Percentiles rank a stretch among this genome's conserved stretches.
Conservation (phyloP, 2,888 invertebrate species). For the Caenorhabditis imperialis region DNA sequence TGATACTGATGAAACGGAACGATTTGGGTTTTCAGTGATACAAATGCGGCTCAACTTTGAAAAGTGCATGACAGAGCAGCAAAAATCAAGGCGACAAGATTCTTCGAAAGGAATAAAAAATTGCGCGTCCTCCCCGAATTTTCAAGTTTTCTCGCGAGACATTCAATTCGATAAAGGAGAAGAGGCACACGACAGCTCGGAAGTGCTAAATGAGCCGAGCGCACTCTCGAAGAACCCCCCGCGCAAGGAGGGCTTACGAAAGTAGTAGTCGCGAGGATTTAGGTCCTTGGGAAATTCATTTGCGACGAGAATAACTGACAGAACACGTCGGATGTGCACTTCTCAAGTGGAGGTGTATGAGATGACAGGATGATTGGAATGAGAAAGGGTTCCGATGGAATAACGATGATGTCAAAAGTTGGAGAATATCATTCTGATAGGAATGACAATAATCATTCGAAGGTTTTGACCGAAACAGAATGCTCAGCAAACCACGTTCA, state of each 20-base stretch:
- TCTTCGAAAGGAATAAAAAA: neutral
- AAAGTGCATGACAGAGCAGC: neutral
- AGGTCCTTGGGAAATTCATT: too few species aligned
- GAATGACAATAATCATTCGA: too few species aligned
- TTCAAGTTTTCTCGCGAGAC: slow-evolving; percentile 1
- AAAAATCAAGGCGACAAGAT: neutral
- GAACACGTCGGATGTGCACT: too few species aligned
- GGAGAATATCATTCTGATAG: too few species aligned
- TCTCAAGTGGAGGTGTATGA: too few species aligned
- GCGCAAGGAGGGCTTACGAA: too few species aligned
- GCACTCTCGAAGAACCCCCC: slow-evolving; percentile 23
- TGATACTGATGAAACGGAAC: neutral
- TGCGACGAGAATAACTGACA: too few species aligned
- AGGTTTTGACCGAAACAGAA: neutral
- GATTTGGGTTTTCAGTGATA: slow-evolving; percentile 10
- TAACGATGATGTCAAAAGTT: too few species aligned
- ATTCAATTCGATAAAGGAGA: slow-evolving; percentile 39
- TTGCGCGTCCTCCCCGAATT: neutral
- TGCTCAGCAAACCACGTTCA: neutral
- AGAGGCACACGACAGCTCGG: slow-evolving; percentile 25
- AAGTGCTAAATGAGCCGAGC: slow-evolving; percentile 46
- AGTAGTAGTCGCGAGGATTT: too few species aligned
- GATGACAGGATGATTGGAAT: too few species aligned
- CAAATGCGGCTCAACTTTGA: neutral
- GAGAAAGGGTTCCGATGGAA: too few species aligned